phyloP scores from a whole-genome alignment of 2,797 vertebrate genomes.

The Coregonus ussuriensis region DNA sequence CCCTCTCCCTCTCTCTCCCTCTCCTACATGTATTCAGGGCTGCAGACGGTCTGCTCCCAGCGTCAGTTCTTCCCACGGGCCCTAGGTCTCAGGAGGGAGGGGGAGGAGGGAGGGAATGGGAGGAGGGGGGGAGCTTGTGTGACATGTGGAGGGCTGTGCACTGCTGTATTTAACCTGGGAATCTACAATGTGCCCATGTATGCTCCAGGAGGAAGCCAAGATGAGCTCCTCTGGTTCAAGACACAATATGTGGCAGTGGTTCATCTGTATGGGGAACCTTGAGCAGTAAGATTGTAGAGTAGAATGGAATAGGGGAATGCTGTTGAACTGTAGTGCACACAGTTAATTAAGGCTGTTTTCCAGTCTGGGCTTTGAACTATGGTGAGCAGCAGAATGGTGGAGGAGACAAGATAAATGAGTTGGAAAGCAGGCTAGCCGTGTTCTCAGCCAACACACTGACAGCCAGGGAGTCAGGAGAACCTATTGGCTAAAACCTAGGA shows the following conservation, averaged over 20 bases:
- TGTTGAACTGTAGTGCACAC: constrained; percentile 38
- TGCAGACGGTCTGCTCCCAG: constrained; percentile 78
- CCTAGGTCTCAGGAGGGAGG: constrained; percentile 70
- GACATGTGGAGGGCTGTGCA: too few species aligned
- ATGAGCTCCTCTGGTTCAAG: too few species aligned
- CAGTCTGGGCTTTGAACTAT: constrained; percentile 61
- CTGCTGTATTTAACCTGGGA: too few species aligned
- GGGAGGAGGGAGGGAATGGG: constrained; percentile 46
- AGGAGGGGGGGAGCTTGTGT: too few species aligned
- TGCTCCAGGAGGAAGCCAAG: too few species aligned
- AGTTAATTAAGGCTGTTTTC: constrained; percentile 68
- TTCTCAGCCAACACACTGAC: constrained; percentile 1
- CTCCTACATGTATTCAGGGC: constrained; percentile 71
- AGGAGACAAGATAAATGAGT: constrained; percentile 68
- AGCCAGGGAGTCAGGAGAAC: constrained; percentile 31
- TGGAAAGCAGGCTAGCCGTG: constrained; percentile 59
- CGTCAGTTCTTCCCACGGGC: constrained; percentile 82
- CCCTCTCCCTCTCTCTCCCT: constrained; percentile 28
- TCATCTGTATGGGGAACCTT: constrained; percentile 36
- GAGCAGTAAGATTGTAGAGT: constrained; percentile 44
- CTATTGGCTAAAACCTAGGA: constrained; percentile 30
- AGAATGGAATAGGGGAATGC: constrained; percentile 43
- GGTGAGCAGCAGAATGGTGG: constrained; percentile 69
- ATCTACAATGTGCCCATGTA: too few species aligned
- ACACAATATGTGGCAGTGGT: constrained; percentile 28